These are phyloP conservation scores for Sebastes steindachneri DNA, from an alignment of 2,797 vertebrate genomes.

Conservation along the genomic window DNA sequence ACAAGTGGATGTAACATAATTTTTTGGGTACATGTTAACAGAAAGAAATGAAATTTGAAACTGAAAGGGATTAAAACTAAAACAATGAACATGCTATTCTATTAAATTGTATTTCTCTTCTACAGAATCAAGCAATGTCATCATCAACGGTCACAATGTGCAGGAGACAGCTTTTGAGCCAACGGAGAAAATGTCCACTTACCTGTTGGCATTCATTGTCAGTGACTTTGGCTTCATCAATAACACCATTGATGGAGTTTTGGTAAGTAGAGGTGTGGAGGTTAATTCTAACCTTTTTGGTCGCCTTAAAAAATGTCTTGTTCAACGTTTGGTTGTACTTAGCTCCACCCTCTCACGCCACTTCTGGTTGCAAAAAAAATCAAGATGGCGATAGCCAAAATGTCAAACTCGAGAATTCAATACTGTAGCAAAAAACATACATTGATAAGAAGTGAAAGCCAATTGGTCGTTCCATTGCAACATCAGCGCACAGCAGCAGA, in stretches of 20 bases:
- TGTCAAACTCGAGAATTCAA: too few relatives aligned
- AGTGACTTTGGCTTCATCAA: constrained; percentile 65
- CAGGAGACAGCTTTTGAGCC: constrained; percentile 70
- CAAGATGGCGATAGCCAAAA: too few relatives aligned
- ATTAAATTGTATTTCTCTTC: not conserved
- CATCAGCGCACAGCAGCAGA: too few relatives aligned
- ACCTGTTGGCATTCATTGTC: constrained; percentile 94
- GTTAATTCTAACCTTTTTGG: too few relatives aligned
- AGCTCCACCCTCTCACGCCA: too few relatives aligned
- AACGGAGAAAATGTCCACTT: constrained; percentile 93
- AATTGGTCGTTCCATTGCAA: too few relatives aligned
- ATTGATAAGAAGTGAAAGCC: too few relatives aligned
- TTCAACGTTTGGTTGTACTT: too few relatives aligned
- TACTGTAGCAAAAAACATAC: too few relatives aligned
- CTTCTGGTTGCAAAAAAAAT: too few relatives aligned
- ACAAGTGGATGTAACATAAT: not conserved
- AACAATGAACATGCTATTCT: not conserved
- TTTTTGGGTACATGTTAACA: too few relatives aligned
- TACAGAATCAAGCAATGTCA: constrained; percentile 5
- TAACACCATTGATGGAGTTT: rapidly evolving
- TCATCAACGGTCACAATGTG: rapidly evolving
- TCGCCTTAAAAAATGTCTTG: too few relatives aligned
- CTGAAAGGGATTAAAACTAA: not conserved
- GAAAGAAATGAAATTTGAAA: not conserved
- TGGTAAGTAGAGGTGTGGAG: constrained; percentile 72